Evolutionary conservation across 1,140 invertebrate species (phyloP), one percentile per base, ranked within the genome.

Genomic region (Drosophila ficusphila): DNA sequence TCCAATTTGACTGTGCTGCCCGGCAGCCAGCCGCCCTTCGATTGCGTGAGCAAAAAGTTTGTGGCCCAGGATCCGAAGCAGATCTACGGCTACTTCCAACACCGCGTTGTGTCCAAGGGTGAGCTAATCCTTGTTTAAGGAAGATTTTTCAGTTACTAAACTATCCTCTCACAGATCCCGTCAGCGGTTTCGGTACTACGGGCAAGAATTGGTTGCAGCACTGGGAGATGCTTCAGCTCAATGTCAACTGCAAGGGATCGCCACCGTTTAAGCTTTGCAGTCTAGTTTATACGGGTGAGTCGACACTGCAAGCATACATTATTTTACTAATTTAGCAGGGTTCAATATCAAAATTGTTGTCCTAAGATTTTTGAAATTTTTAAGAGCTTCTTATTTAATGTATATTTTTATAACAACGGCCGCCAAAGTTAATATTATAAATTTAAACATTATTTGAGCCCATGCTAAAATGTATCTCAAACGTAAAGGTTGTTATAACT

Each of bases 131-230:
- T n/a, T 36, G 14, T 19, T 25, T 48, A 58, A 18, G 11, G 19
- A 39, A 14, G 3, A 2, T 16, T 19, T 1, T 1, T 29, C 8
- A 1, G 11, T n/a, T n/a, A 21, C n/a, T 41, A 34, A 52, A 8
- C 33, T 39, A n/a, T n/a, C n/a, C n/a, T n/a, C n/a, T n/a, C n/a
- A n/a, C 78, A 96, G 96, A 93, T 76, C 95, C 95, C 1, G 92
- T 97, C 56, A 90, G 92, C 11, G 94, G 94, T 71, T 91, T 96
- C 7, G 93, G 93, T 8, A 93, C 95, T 4, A 93, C 93, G 11
- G 96, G 96, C 4, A 94, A 94, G 31, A 95, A 95, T 74, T 97
- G 96, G 96, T 92, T 97, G 11, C 94, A 96, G 75, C 95, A 96
- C 41, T 96, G 95, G 41, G 95, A 96, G 52, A 91, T 96, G 39